Conservation (phyloP, 2,797 vertebrate genomes). For the Pitangus sulphuratus region DNA sequence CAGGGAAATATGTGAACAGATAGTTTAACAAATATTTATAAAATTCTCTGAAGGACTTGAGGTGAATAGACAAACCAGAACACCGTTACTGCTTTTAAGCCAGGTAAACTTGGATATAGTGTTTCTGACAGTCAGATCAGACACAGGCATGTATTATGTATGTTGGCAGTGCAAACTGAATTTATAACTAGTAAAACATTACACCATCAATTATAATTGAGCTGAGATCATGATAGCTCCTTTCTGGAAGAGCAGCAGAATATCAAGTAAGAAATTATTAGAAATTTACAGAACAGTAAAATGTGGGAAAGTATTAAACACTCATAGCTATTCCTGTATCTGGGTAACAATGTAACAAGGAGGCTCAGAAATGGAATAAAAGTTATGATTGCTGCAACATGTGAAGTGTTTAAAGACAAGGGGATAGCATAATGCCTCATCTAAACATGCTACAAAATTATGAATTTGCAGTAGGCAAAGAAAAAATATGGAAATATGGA, state of each 20-base stretch:
- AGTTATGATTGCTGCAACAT: neutral
- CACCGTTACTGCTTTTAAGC: neutral
- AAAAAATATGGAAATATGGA: neutral
- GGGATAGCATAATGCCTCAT: neutral
- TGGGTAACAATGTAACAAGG: neutral
- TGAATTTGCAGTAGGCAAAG: neutral
- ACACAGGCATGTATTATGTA: neutral
- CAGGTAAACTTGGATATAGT: neutral
- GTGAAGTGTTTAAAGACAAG: neutral
- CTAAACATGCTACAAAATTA: neutral
- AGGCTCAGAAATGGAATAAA: neutral
- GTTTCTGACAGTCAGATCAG: neutral
- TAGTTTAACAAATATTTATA: neutral
- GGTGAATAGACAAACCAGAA: neutral
- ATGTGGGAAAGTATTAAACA: neutral
- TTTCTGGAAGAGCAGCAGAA: neutral
- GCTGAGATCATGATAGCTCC: neutral
- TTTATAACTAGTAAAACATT: neutral
- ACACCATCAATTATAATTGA: neutral
- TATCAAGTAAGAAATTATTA: neutral
- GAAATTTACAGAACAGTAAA: neutral
- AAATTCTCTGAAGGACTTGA: neutral
- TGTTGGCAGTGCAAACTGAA: neutral
- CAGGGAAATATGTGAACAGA: neutral
- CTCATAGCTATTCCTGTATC: neutral